A percentile compares a stretch with the other conserved stretches of the same genome.
Conservation (phyloP, 2,888 invertebrate species). For the Acronicta aceris region DNA sequence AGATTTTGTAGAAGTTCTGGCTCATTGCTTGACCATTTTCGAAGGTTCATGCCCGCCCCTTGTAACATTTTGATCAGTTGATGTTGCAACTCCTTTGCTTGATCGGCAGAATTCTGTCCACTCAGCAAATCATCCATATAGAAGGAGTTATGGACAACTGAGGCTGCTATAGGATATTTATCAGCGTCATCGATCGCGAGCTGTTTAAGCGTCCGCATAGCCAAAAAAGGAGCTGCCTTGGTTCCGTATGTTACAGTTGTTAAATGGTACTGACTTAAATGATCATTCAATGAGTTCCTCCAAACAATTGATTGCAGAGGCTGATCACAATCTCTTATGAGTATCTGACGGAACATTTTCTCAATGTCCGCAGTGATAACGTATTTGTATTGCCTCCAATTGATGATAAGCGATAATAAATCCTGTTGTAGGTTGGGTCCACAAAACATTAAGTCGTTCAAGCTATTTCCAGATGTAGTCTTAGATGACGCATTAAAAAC, state of each 20-base stretch:
- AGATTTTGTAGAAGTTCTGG: not conserved
- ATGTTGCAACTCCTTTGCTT: not conserved
- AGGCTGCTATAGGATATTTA: not conserved
- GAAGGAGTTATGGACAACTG: not conserved
- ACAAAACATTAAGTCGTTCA: constrained; percentile 1
- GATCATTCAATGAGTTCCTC: not conserved
- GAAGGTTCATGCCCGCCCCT: constrained; percentile 1
- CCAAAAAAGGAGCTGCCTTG: not conserved
- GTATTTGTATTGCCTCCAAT: not conserved
- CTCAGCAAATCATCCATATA: constrained; percentile 1
- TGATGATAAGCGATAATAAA: not conserved
- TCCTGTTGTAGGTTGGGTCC: constrained; percentile 3
- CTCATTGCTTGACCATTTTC: not conserved
- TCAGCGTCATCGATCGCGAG: not conserved
- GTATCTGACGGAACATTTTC: not conserved
- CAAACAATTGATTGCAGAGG: not conserved
- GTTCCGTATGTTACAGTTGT: not conserved
- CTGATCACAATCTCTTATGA: not conserved
- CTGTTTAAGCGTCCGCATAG: not conserved
- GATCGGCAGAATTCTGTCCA: not conserved
- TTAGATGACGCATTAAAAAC: not conserved
- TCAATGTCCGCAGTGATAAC: constrained; percentile 2
- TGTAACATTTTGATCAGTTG: not conserved
- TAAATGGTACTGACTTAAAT: too few relatives aligned
- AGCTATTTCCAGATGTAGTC: not conserved